A percentile compares a stretch with the other conserved stretches of the same genome.
Conservation (phyloP, 2,113 vertebrate genomes). For the Empidonax alnorum region DNA sequence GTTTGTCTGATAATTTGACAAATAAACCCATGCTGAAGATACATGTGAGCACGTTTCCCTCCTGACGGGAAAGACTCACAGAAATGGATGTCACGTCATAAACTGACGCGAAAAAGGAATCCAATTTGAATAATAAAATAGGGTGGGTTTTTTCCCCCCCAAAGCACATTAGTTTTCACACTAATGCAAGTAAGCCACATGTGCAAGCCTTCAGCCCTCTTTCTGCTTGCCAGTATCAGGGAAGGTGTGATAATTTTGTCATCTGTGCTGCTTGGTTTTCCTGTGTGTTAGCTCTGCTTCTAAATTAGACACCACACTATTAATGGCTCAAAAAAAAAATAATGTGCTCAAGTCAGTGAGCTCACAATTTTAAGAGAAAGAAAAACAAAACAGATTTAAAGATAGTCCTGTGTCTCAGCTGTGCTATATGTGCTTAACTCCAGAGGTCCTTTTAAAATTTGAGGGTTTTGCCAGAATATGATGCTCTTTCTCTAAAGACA, state of each 20-base stretch:
- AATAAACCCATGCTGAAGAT: not conserved
- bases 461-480: not conserved
- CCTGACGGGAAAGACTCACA: not conserved
- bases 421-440: not conserved
- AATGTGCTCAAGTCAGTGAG: not conserved
- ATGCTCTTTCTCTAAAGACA: not conserved
- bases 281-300: conserved; percentile 33
- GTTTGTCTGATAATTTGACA: conserved; percentile 9
- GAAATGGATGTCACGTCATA: conserved; percentile 2
- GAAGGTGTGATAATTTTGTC: conserved; percentile 80
- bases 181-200: conserved; percentile 67
- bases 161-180: conserved; percentile 31
- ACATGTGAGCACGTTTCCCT: not conserved
- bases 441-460: not conserved
- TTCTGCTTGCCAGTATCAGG: conserved; percentile 61
- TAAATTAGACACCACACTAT: conserved; percentile 22
- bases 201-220: conserved; percentile 61
- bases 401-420: not conserved
- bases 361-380: not conserved
- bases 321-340: conserved; percentile 50
- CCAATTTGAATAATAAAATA: conserved; percentile 53
- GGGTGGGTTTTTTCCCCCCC: not conserved
- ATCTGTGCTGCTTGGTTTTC: conserved; percentile 71
- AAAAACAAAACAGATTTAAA: not conserved
- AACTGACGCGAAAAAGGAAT: conserved; percentile 8